These are phyloP conservation scores for Drosophila nr. fundita DNA, from an alignment of 2,888 invertebrate genomes.

Conservation along the genomic window DNA sequence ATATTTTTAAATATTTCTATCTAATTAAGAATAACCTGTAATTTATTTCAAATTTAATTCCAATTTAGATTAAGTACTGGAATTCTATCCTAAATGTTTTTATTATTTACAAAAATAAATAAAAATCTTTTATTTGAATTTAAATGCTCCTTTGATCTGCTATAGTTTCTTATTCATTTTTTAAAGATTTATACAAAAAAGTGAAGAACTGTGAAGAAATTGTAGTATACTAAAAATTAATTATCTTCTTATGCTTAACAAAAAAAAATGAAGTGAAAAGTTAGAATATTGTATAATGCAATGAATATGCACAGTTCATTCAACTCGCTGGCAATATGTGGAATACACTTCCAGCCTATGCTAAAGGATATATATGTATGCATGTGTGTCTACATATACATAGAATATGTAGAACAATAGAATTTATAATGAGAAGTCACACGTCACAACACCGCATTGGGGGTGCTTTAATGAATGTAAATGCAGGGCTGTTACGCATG, in stretches of 20 bases:
- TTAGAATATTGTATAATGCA: not conserved
- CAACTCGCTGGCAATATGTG: not conserved
- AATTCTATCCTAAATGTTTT: not conserved
- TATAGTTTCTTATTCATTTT: not conserved
- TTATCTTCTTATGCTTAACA: not conserved
- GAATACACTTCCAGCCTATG: not conserved
- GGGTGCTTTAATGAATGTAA: constrained; percentile 11
- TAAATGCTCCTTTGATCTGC: too few relatives aligned
- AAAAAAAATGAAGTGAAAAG: not conserved
- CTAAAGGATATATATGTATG: not conserved
- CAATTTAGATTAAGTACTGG: too few relatives aligned
- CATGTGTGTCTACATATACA: not conserved
- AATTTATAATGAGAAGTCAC: constrained; percentile 11
- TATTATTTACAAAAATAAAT: too few relatives aligned
- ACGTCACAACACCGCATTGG: not conserved
- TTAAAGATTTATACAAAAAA: not conserved
- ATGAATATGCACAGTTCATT: not conserved
- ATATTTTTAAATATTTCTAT: not conserved
- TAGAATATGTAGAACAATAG: not conserved
- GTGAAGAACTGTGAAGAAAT: not conserved
- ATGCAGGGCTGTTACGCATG: constrained; percentile 28
- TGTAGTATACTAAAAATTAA: not conserved
- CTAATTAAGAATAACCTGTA: not conserved
- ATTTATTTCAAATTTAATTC: not conserved
- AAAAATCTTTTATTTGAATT: too few relatives aligned